Evolutionary conservation across 2,797 vertebrate species (phyloP).

Genomic region (Argyrosomus regius): DNA sequence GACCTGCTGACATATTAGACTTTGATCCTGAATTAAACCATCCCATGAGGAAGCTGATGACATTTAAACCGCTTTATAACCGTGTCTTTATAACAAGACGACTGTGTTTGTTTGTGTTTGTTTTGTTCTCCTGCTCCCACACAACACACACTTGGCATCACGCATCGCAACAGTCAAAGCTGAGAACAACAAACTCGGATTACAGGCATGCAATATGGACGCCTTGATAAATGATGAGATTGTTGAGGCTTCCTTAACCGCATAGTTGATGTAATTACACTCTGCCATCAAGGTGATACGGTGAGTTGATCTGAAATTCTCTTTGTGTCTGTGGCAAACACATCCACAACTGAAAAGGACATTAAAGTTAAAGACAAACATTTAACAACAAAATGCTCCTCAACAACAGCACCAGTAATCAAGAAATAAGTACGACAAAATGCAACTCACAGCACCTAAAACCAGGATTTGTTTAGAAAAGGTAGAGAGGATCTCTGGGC

Average conservation of each 20-base stretch:
- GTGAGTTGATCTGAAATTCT: too few relatives aligned
- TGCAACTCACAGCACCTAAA: too few relatives aligned
- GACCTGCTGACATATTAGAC: slow-evolving; percentile 8
- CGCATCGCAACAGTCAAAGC: slow-evolving; percentile 13
- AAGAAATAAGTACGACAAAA: too few relatives aligned
- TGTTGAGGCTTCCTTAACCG: slow-evolving; percentile 9
- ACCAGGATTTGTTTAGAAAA: too few relatives aligned
- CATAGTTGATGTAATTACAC: background rate
- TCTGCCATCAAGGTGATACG: slow-evolving; percentile 14
- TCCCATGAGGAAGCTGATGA: background rate
- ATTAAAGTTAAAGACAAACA: too few relatives aligned
- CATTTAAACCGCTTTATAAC: background rate
- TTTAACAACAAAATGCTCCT: too few relatives aligned
- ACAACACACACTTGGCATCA: slow-evolving; percentile 26
- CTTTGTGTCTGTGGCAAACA: too few relatives aligned
- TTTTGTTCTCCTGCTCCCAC: slow-evolving; percentile 47
- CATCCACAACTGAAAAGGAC: too few relatives aligned
- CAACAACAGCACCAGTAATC: too few relatives aligned
- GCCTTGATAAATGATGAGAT: slow-evolving; percentile 22
- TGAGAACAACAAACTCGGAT: slow-evolving; percentile 32
- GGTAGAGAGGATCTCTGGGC: too few relatives aligned
- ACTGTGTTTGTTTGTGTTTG: slow-evolving; percentile 25
- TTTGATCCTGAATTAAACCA: slow-evolving; percentile 7
- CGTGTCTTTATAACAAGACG: slow-evolving; percentile 10
- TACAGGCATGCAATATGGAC: background rate